Base-by-base conservation (phyloP, 2,113 vertebrate genomes). In the Cyanoramphus novaezelandiae region DNA sequence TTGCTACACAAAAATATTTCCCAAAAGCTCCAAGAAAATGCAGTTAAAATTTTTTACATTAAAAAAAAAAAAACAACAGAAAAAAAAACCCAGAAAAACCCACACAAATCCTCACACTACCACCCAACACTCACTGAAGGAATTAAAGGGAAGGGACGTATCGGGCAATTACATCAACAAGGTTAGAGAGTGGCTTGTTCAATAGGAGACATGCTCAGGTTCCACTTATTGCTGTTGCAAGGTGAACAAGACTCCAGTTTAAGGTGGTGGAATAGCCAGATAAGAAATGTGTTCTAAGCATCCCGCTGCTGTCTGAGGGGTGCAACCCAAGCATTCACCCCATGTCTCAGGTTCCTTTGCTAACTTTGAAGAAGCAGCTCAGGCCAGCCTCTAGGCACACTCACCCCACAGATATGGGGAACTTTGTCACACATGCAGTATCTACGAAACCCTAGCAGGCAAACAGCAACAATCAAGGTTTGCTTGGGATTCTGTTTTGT, bases 331-430 rank as follows among this genome's bases (percentile, higher is more conserved):
- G 53, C 2, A 2, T 10, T 18, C 2, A 1, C 1, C 15, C 27
- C 12, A 29, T 11, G 41, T 27, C 37, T 46, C 44, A 15, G 25
- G 27, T 59, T 10, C 4, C 37, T n/a, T n/a, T 50, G 20, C 13
- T 75, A 62, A 39, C 25, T 59, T n/a, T 59, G 55, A 59, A 3
- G 14, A 49, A 77, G 4, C 4, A 12, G 37, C 28, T 47, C 63
- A 60, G 15, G 19, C 33, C n/a, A 84, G 33, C 35, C 35, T 50
- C 3, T 5, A 59, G 47, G 7, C 17, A 43, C 13, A 3, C 15
- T 71, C 0, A 0, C 11, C 39, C 41, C 27, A 11, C 4, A 2
- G 29, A 29, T 27, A 57, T 1, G 1, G 8, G 10, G 16, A 1
- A n/a, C 20, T 62, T 8, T 0, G 16, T 75, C 46, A 62, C 20